Evolutionary conservation across 2,113 vertebrate species (phyloP), one percentile per base, ranked within the genome.

Genomic region (Sisor rabdophorus): DNA sequence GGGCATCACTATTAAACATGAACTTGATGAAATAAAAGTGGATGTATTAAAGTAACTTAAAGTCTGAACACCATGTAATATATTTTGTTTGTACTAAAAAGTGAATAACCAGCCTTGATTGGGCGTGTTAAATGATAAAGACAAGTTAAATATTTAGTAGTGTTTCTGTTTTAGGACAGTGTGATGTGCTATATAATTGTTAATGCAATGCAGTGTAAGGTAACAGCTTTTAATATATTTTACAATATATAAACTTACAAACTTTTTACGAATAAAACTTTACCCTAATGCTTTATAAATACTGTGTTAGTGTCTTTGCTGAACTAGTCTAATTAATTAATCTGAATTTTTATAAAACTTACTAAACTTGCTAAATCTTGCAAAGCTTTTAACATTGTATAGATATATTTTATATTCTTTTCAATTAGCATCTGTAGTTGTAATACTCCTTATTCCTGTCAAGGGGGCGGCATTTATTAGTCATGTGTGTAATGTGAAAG

Each of bases 381-480:
- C 40, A 16, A 8, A 24, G 1, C 20, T 24, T 10, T 12, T 6
- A 65, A 2, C 44, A 44, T 47, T 47, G 17, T 36, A 63, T 44
- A 40, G 1, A 55, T 55, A 55, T 44, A 7, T 44, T 8, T 9
- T 44, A 44, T 44, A 36, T 36, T 36, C 32, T 40, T 65, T 44
- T 1, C 15, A 4, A 10, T 65, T 1, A 1, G 10, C 19, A 12
- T 40, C 19, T 60, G 2, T 40, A 47, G 65, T 24, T 72, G 69
- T 50, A 78, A 54, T 78, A 60, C 32, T 56, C 48, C 32, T n/a
- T 73, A 1, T 16, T 54, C 16, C 28, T 47, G 10, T 53, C 72
- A 63, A 61, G 72, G 28, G 72, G 72, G 58, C 11, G 59, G 16
- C 47, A 74, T 52, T 74, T 30, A 52, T 15, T 26, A 20, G 4